Evolutionary conservation across 2,797 vertebrate genomes (phyloP).

Genomic region (Austrolebias charrua): DNA sequence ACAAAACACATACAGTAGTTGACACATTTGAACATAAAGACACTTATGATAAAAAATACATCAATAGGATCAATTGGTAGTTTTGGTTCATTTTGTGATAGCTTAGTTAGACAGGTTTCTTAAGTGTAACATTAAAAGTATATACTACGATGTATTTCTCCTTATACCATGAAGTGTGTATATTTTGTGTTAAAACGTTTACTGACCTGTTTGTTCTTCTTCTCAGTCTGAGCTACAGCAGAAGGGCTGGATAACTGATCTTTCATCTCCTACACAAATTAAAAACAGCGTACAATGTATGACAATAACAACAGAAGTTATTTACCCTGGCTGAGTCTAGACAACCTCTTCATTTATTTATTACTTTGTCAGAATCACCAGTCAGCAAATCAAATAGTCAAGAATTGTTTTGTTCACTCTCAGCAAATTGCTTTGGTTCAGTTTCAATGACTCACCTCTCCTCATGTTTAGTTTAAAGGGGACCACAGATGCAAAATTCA

Average conservation of each 20-base stretch:
- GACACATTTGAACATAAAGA: not conserved
- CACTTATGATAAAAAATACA: too few relatives aligned
- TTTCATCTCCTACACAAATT: conserved; percentile 82
- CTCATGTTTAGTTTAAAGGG: conserved; percentile 42
- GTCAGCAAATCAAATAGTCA: conserved; percentile 15
- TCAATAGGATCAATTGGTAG: too few relatives aligned
- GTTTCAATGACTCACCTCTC: conserved; percentile 31
- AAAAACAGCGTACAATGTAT: conserved; percentile 1
- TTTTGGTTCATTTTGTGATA: too few relatives aligned
- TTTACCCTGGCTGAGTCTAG: not conserved
- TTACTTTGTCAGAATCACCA: too few relatives aligned
- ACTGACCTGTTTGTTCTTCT: conserved; percentile 82
- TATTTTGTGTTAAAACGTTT: not conserved
- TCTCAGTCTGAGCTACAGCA: conserved; percentile 80
- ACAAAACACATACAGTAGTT: conserved; percentile 4
- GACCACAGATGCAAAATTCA: too few relatives aligned
- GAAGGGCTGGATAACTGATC: conserved; percentile 83
- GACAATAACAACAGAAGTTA: not conserved
- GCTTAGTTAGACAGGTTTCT: too few relatives aligned
- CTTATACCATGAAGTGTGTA: not conserved
- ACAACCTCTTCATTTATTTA: conserved; percentile 12
- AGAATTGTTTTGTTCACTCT: conserved; percentile 19
- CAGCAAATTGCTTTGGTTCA: conserved; percentile 21
- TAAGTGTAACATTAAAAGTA: too few relatives aligned
- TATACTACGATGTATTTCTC: too few relatives aligned